Base-by-base conservation (phyloP, 2,888 invertebrate genomes). In the Leuctra nigra region DNA sequence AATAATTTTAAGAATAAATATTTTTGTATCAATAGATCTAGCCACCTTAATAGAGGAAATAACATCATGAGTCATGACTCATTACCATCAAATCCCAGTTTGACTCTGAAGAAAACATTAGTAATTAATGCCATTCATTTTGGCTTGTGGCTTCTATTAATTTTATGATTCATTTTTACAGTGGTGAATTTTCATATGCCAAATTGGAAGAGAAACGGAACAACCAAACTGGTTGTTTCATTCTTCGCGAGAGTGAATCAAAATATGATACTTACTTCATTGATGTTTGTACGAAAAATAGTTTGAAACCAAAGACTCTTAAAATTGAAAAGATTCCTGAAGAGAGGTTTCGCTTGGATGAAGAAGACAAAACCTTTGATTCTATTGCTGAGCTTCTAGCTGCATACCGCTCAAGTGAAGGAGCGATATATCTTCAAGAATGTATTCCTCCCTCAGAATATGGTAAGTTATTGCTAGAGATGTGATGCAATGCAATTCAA, bases 401-500 rank as follows among this genome's bases (percentile, higher is more conserved):
- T 13, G 77, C 79, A 47, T 82, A 86, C 66, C 81, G 79, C 65
- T 77, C 82, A 64, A 75, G 79, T 0, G 78, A 81, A 50, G 78
- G 80, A 0, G 78, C 80, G 50, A 77, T 87, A 66, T 82, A 75
- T 66, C 72, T 88, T 7, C 77, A 80, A 48, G 87, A 88, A 68
- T 88, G 91, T 65, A 77, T 93, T 68, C 91, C 89, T 20, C 87
- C 91, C 9, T 90, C 91, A 0, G 91, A 91, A 77, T 90, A 89
- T 74, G 92, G 90, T 89, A 73, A 70, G 69, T n/a, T n/a, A n/a
- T n/a, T n/a, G n/a, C n/a, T n/a, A n/a, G n/a, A n/a, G n/a, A n/a
- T n/a, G n/a, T n/a, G n/a, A n/a, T n/a, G n/a, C n/a, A n/a, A n/a
- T n/a, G n/a, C n/a, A n/a, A n/a, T n/a, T n/a, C n/a, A n/a, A n/a